Conservation (phyloP, 2,797 vertebrate genomes). For the Squalus acanthias region DNA sequence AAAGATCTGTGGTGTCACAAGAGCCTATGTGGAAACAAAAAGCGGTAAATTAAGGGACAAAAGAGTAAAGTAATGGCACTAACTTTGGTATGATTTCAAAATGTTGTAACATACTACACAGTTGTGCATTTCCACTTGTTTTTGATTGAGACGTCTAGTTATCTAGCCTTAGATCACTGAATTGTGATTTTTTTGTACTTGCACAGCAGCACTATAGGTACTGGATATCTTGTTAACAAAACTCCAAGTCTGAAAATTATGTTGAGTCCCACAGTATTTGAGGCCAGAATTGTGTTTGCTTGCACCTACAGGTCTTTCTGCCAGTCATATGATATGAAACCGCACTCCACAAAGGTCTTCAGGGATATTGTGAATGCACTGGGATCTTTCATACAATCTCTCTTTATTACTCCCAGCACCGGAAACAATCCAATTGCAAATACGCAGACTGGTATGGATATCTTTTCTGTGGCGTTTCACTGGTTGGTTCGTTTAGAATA, state of each 20-base stretch:
- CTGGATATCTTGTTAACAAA: too few relatives aligned
- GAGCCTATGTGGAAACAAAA: not conserved
- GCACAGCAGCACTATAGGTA: not conserved
- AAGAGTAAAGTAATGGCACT: not conserved
- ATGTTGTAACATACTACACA: not conserved
- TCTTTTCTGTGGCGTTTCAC: not conserved
- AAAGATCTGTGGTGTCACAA: not conserved
- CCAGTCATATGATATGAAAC: slow-evolving; percentile 98
- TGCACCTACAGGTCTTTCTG: slow-evolving; percentile 79
- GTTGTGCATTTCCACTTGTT: not conserved
- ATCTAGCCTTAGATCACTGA: not conserved
- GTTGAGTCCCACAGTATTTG: not conserved
- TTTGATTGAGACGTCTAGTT: not conserved
- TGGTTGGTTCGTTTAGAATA: not conserved
- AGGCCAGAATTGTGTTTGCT: not conserved
- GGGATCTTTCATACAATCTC: slow-evolving; percentile 95
- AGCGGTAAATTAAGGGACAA: not conserved
- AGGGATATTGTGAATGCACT: slow-evolving; percentile 95
- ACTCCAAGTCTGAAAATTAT: too few relatives aligned
- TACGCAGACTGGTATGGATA: slow-evolving; percentile 71
- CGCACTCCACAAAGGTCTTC: slow-evolving; percentile 97
- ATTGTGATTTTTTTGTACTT: not conserved
- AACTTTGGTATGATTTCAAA: not conserved
- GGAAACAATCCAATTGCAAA: slow-evolving; percentile 64
- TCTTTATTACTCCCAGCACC: slow-evolving; percentile 80